These are phyloP conservation scores for Athrips mouffetella DNA, from an alignment of 2,888 invertebrate genomes.

Conservation along the genomic window DNA sequence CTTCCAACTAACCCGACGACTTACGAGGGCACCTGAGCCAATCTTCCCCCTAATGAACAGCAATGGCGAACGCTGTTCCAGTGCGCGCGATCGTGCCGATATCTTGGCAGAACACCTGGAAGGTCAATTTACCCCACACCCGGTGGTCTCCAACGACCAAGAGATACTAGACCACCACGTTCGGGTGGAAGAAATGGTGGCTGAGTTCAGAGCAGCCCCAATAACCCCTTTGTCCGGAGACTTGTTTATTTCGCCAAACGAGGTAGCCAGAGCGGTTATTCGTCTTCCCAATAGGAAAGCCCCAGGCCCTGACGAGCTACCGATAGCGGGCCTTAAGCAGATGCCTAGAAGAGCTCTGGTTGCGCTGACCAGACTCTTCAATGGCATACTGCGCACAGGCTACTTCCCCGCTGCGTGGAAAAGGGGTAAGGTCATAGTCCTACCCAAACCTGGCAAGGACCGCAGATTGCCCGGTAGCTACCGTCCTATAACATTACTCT, in stretches of 20 bases:
- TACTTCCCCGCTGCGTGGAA: conserved; percentile 25
- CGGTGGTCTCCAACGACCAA: neutral
- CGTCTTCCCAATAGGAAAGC: conserved; percentile 18
- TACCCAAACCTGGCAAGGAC: conserved; percentile 27
- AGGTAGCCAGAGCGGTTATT: neutral
- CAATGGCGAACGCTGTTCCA: conserved; percentile 2
- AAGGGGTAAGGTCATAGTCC: conserved; percentile 20
- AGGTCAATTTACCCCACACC: conserved; percentile 14
- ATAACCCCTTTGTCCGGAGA: conserved; percentile 1
- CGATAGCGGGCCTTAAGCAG: conserved; percentile 21
- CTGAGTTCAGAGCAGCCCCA: neutral
- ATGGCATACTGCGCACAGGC: conserved; percentile 25
- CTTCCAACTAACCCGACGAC: conserved; percentile 3
- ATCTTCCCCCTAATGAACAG: neutral
- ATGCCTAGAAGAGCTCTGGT: conserved; percentile 20
- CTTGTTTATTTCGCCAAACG: conserved; percentile 17
- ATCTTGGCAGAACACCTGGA: conserved; percentile 14
- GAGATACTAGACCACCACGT: neutral
- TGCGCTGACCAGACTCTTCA: conserved; percentile 21
- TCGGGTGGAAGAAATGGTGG: neutral
- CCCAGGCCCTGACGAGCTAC: conserved; percentile 21
- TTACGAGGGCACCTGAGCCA: neutral
- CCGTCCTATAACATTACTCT: conserved; percentile 19
- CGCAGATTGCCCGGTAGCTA: conserved; percentile 18
- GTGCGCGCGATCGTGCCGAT: conserved; percentile 14